Conservation (phyloP, 2,113 vertebrate species). For the Ellobius talpinus region DNA sequence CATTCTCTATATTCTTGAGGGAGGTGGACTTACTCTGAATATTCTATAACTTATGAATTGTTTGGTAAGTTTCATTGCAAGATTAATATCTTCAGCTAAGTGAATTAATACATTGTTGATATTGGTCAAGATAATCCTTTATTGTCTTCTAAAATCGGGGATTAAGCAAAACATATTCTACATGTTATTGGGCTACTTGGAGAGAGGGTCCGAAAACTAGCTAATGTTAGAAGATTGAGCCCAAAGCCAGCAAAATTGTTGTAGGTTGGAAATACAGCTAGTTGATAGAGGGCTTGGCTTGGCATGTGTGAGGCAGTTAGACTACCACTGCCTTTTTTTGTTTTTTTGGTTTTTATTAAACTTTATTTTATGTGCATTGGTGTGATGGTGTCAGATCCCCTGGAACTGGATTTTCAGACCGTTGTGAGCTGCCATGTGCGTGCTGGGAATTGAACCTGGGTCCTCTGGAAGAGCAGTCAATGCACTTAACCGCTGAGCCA, state of each 20-base stretch:
- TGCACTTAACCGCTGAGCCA: too few relatives aligned
- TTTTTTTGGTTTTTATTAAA: too few relatives aligned
- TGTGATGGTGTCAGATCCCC: too few relatives aligned
- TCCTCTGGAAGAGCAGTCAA: too few relatives aligned
- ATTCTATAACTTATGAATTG: not conserved
- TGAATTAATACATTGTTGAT: not conserved
- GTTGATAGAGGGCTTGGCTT: too few relatives aligned
- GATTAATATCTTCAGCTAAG: not conserved
- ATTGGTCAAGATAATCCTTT: not conserved
- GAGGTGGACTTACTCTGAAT: not conserved
- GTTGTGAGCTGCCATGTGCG: too few relatives aligned
- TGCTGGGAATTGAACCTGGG: too few relatives aligned
- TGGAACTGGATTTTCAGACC: too few relatives aligned
- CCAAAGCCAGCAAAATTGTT: not conserved
- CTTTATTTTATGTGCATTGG: too few relatives aligned
- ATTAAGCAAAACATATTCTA: not conserved
- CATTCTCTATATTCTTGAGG: not conserved
- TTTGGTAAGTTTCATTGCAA: not conserved
- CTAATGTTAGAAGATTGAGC: not conserved
- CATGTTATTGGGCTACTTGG: not conserved
- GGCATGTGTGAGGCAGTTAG: too few relatives aligned
- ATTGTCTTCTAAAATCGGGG: not conserved
- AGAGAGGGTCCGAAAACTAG: not conserved
- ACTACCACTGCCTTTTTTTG: too few relatives aligned
- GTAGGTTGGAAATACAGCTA: too few relatives aligned